Base-by-base conservation (phyloP, 1,140 invertebrate species). In the Drosophila pallidifrons region DNA sequence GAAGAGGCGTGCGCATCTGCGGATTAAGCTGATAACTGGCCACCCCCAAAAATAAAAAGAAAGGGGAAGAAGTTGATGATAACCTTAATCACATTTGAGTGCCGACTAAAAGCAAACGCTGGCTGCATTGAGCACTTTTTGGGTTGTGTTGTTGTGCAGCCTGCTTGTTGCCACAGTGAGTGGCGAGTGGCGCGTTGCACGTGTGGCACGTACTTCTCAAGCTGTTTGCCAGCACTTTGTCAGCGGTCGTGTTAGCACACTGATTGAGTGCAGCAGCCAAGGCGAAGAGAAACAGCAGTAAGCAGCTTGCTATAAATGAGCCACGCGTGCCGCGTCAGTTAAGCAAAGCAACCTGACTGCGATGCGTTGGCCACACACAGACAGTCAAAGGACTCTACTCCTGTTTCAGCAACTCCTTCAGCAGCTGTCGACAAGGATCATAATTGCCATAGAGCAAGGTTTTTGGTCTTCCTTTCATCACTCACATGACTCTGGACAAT, bases 251-350 rank as follows among this genome's bases (percentile, higher is more conserved):
- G 55, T 68, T 67, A 77, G 63, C 69, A 60, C 68, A 65, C 77
- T 83, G 83, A 87, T 87, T 89, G 79, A 87, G 81, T 81, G 70
- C 73, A 85, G 75, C 83, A 13, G n/a, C 35, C 10, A 83, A 88
- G 77, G 68, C 20, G 61, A 38, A 38, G 35, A 38, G 35, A 2
- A 10, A 38, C n/a, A 43, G n/a, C 49, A 55, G 54, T 49, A 75
- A 86, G 73, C 75, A 64, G 58, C 79, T 78, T 64, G 20, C 20
- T 4, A 4, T 25, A 78, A 77, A 77, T 70, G 79, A 43, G 54
- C 41, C 77, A 76, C 82, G 43, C 41, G 64, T 65, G 47, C 13
- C 49, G 32, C 15, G 2, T 20, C 35, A 55, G 54, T 43, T 57
- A 41, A 54, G 28, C 30, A 63, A 45, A 52, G 46, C 35, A 68